These are phyloP conservation scores for Adelphocoris suturalis DNA, from an alignment of 2,888 invertebrate genomes.

Conservation along the genomic window DNA sequence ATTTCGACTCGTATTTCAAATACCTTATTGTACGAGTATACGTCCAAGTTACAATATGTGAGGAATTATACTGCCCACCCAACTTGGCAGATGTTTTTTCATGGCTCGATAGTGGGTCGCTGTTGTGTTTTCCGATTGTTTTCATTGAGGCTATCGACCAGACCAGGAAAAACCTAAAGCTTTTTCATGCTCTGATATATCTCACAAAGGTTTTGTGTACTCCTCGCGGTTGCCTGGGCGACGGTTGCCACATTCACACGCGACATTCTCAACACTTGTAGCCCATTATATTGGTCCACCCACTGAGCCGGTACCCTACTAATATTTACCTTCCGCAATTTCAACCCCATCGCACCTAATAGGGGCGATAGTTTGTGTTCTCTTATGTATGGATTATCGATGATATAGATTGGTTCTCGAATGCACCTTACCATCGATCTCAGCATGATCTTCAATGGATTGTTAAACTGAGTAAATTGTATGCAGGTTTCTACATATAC, in stretches of 20 bases:
- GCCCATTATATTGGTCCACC: background rate
- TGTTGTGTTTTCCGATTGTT: background rate
- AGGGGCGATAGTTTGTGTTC: background rate
- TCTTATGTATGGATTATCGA: background rate
- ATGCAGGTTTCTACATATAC: no score
- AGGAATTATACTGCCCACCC: no score
- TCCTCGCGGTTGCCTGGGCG: slow-evolving; percentile 29
- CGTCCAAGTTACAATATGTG: no score
- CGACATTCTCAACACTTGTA: slow-evolving; percentile 40
- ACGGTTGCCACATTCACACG: slow-evolving; percentile 63
- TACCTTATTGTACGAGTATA: no score
- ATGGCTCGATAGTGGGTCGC: no score
- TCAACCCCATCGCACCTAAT: background rate
- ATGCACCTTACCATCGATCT: background rate
- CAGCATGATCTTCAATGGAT: background rate
- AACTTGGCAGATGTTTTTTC: no score
- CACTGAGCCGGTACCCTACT: slow-evolving; percentile 7
- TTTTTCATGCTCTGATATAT: slow-evolving; percentile 41
- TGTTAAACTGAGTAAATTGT: no score
- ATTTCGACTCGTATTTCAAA: no score
- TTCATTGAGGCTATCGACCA: slow-evolving; percentile 47
- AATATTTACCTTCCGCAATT: background rate
- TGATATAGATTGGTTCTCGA: background rate
- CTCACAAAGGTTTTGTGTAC: slow-evolving; percentile 60
- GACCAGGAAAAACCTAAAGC: background rate